Evolutionary conservation across 2,113 vertebrate genomes (phyloP).

Genomic region (Forbesichthys agassizii): DNA sequence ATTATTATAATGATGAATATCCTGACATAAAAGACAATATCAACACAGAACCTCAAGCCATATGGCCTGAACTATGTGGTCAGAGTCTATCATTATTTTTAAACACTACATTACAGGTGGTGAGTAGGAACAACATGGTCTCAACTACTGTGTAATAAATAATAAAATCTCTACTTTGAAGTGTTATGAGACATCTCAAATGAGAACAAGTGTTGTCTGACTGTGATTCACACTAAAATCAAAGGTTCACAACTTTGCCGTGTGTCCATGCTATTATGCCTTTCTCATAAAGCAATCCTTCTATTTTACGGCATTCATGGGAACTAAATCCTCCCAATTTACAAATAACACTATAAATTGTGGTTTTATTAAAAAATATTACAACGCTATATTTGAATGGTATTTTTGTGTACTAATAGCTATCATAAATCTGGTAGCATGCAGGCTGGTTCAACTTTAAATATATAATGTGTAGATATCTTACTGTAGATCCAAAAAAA

Average conservation of each 20-base stretch:
- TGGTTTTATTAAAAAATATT: too few relatives aligned
- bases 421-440: too few relatives aligned
- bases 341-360: neutral
- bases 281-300: neutral
- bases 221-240: constrained; percentile 54
- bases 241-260: neutral
- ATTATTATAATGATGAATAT: constrained; percentile 35
- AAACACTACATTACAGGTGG: neutral
- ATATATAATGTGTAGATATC: too few relatives aligned
- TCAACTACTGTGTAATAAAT: neutral
- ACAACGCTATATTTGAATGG: too few relatives aligned
- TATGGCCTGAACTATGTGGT: neutral
- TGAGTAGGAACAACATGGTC: too few relatives aligned
- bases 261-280: too few relatives aligned
- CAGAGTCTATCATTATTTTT: neutral
- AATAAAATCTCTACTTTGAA: too few relatives aligned
- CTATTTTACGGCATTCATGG: too few relatives aligned
- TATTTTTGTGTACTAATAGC: too few relatives aligned
- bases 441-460: too few relatives aligned
- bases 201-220: constrained; percentile 43
- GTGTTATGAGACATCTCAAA: constrained; percentile 32
- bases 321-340: too few relatives aligned
- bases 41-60: constrained; percentile 2
- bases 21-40: constrained; percentile 6
- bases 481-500: too few relatives aligned